These are phyloP conservation scores for Caenorhabditis inopinata DNA, from an alignment of 1,140 invertebrate genomes.

Conservation along the genomic window DNA sequence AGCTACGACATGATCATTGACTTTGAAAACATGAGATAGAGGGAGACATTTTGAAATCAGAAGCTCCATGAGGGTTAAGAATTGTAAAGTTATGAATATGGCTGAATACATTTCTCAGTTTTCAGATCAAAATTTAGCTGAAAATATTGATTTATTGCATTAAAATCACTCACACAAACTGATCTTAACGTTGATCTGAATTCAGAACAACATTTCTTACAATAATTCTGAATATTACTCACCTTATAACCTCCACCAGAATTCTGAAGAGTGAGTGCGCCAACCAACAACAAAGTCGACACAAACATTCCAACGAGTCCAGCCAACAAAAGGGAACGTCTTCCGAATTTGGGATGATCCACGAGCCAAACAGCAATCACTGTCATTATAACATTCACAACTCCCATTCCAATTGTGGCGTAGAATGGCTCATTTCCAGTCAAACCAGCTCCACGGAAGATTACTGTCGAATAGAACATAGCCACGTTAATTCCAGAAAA, in stretches of 20 bases:
- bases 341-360: conserved; percentile 59
- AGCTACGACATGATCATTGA: too few relatives aligned
- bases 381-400: conserved; percentile 85
- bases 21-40: too few relatives aligned
- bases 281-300: conserved; percentile 57
- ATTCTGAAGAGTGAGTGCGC: conserved; percentile 52
- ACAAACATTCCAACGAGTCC: conserved; percentile 64
- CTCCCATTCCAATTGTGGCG: conserved; percentile 82
- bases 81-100: too few relatives aligned
- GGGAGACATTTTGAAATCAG: too few relatives aligned
- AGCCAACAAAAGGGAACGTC: conserved; percentile 70
- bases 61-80: too few relatives aligned
- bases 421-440: conserved; percentile 85
- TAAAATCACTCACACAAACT: too few relatives aligned
- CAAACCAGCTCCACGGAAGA: conserved; percentile 80
- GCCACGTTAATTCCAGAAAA: conserved; percentile 87
- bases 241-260: neutral
- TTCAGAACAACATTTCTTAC: neutral
- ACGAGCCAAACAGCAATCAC: conserved; percentile 79
- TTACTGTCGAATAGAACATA: conserved; percentile 84
- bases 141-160: too few relatives aligned
- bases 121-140: too few relatives aligned
- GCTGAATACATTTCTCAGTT: too few relatives aligned
- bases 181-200: neutral
- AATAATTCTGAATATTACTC: neutral